These are phyloP conservation scores for Corythoichthys haematopterus DNA, from an alignment of 2,113 vertebrate species.

Conservation along the genomic window DNA sequence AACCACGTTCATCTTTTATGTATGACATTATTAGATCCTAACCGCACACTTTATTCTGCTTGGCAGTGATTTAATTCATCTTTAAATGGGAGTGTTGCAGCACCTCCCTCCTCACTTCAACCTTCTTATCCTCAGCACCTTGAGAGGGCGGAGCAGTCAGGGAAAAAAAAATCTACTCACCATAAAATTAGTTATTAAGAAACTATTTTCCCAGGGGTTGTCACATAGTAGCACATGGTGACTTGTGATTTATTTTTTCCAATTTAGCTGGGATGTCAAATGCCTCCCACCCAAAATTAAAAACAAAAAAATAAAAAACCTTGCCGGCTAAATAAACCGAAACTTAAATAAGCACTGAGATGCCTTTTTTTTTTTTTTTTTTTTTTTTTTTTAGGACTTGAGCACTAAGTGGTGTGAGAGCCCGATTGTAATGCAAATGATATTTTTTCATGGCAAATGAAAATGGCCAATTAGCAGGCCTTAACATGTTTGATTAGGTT, in stretches of 20 bases:
- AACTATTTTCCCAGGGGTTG: conserved; percentile 43
- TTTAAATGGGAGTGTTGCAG: conserved; percentile 55
- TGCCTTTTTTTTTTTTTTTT: neutral
- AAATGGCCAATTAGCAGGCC: no score
- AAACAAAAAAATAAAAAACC: conserved; percentile 50
- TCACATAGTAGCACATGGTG: conserved; percentile 34
- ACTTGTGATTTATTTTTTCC: conserved; percentile 62
- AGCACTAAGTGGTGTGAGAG: no score
- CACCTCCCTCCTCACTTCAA: conserved; percentile 26
- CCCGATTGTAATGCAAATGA: no score
- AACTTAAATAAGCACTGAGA: conserved; percentile 28
- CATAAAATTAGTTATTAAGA: conserved; percentile 69
- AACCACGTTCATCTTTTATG: conserved; percentile 57
- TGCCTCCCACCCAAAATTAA: conserved; percentile 27
- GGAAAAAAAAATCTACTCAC: conserved; percentile 58
- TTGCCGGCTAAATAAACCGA: conserved; percentile 46
- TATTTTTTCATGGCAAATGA: no score
- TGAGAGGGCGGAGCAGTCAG: conserved; percentile 34
- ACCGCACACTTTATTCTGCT: conserved; percentile 51
- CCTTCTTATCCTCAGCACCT: conserved; percentile 41
- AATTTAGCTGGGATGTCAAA: conserved; percentile 61
- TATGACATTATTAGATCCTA: conserved; percentile 61
- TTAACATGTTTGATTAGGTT: no score
- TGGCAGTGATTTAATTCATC: conserved; percentile 70
- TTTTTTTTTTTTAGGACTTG: no score